Conservation (phyloP, 35 echinoderm and acorn worm species). For the Eucidaris tribuloides region DNA sequence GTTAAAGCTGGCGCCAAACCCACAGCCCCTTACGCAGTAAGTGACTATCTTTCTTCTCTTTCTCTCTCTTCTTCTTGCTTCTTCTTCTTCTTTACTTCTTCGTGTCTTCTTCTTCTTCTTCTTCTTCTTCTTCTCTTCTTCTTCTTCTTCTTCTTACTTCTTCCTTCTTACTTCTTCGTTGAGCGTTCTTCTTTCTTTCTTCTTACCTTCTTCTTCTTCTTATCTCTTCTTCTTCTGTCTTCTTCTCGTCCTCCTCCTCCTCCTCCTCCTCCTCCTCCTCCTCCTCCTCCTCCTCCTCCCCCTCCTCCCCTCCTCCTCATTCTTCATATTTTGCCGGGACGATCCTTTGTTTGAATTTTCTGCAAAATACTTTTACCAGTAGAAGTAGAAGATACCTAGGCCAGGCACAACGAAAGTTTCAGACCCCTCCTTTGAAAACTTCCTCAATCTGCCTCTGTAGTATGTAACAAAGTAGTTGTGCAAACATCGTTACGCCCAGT, state of each 20-base stretch:
- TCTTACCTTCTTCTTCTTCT: not conserved
- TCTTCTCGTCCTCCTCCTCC: not conserved
- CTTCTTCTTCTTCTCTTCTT: not conserved
- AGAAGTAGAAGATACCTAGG: no score
- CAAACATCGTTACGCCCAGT: no score
- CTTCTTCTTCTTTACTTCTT: not conserved
- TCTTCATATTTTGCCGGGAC: no score
- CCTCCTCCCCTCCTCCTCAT: not conserved
- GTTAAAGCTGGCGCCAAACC: not conserved
- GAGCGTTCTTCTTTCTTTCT: not conserved
- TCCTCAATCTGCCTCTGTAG: no score
- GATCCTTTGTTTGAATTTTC: no score
- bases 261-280: not conserved
- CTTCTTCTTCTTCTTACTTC: not conserved
- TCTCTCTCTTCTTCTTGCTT: not conserved
- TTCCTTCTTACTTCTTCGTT: not conserved
- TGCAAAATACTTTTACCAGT: no score
- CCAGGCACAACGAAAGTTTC: no score
- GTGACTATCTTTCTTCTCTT: not conserved
- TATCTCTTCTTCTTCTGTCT: not conserved
- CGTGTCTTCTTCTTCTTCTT: not conserved
- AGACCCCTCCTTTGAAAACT: no score
- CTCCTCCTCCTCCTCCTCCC: not conserved
- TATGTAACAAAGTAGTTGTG: no score
- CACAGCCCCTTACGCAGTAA: not conserved